These are phyloP conservation scores for Tridacna crocea DNA, from an alignment of 2,888 invertebrate species.

Conservation along the genomic window DNA sequence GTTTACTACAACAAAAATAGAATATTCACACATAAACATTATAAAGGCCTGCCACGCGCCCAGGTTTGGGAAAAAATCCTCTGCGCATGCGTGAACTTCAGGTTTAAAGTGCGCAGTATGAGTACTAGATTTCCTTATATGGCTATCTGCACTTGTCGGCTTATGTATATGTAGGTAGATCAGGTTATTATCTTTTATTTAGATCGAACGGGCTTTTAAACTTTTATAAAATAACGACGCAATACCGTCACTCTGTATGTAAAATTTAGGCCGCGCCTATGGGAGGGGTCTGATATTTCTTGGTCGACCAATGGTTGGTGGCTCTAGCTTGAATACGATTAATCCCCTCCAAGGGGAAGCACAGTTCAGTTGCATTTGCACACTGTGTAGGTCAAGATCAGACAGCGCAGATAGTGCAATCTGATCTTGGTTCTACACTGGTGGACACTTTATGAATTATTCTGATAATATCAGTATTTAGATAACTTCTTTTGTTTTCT, in stretches of 20 bases:
- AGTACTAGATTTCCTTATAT: slow-evolving; percentile 19
- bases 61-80: slow-evolving; percentile 2
- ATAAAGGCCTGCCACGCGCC: slow-evolving; percentile 6
- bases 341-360: too few relatives aligned
- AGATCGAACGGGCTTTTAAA: slow-evolving; percentile 21
- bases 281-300: not conserved
- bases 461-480: too few relatives aligned
- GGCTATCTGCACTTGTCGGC: slow-evolving; percentile 21
- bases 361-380: too few relatives aligned
- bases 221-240: slow-evolving; percentile 12
- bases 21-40: not conserved
- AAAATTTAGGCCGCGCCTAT: slow-evolving; percentile 2
- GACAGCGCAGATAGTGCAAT: too few relatives aligned
- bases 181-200: not conserved
- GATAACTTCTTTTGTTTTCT: too few relatives aligned
- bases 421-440: too few relatives aligned
- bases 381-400: too few relatives aligned
- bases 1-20: not conserved
- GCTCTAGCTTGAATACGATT: not conserved
- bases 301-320: not conserved
- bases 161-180: not conserved
- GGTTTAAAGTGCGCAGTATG: slow-evolving; percentile 11
- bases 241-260: not conserved
- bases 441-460: too few relatives aligned
- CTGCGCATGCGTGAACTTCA: slow-evolving; percentile 5